A percentile compares a stretch with the other conserved stretches of the same genome.
Conservation (phyloP, 2,888 invertebrate species). For the Agrenia bidenticulata region DNA sequence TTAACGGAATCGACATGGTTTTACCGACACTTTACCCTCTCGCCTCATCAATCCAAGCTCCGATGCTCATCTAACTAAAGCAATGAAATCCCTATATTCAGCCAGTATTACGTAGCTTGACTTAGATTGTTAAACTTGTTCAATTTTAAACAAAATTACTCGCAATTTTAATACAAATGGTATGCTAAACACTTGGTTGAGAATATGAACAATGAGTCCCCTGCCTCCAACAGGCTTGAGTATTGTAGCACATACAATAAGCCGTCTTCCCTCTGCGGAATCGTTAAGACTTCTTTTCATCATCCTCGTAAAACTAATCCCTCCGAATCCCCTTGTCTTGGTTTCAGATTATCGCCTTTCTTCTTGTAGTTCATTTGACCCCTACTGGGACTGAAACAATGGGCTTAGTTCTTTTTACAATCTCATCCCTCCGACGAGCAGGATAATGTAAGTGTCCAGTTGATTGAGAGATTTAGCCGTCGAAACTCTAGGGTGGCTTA, state of each 20-base stretch:
- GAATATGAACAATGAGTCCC: background rate
- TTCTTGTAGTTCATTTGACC: constrained; percentile 30
- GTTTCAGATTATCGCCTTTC: constrained; percentile 14
- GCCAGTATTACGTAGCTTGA: too few species aligned
- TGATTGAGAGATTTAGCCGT: constrained; percentile 19
- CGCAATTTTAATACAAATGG: constrained; percentile 7
- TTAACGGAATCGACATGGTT: constrained; percentile 42
- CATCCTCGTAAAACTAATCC: constrained; percentile 8
- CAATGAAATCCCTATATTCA: too few species aligned
- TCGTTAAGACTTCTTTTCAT: constrained; percentile 3
- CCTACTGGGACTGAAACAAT: constrained; percentile 43
- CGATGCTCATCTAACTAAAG: too few species aligned
- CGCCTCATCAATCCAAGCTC: background rate
- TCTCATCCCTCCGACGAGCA: background rate
- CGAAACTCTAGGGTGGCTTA: background rate
- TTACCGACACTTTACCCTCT: constrained; percentile 23
- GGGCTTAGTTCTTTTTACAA: constrained; percentile 17
- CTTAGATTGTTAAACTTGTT: too few species aligned
- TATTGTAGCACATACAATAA: background rate
- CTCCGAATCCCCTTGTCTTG: constrained; percentile 18
- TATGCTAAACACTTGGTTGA: background rate
- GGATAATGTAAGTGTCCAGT: too few species aligned
- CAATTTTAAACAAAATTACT: constrained; percentile 5
- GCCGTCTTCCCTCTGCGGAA: background rate
- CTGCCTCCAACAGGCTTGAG: too few species aligned